Conservation (phyloP, 2,888 invertebrate species). For the Zygaena filipendulae region DNA sequence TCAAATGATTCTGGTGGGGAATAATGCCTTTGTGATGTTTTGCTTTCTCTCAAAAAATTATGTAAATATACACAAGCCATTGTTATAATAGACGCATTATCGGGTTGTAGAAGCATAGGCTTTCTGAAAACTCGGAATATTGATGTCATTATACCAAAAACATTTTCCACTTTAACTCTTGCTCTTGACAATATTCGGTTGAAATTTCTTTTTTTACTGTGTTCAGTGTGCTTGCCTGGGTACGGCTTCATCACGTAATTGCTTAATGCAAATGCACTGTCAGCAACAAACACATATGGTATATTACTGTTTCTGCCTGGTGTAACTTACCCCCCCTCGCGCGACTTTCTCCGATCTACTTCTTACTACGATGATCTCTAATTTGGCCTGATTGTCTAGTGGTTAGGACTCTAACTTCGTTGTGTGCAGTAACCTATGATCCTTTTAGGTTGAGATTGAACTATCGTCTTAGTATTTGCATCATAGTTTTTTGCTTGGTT, state of each 20-base stretch:
- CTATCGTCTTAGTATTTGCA: too few relatives aligned
- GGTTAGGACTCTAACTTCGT: too few relatives aligned
- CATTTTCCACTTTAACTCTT: constrained; percentile 19
- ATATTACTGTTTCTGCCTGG: constrained; percentile 9
- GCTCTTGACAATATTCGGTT: too few relatives aligned
- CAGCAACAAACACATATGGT: constrained; percentile 15
- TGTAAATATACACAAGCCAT: constrained; percentile 18
- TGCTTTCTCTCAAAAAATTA: constrained; percentile 17
- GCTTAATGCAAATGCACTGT: constrained; percentile 16
- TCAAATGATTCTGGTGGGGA: constrained; percentile 14
- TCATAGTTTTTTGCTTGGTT: too few relatives aligned
- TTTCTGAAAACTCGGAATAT: constrained; percentile 16
- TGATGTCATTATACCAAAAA: constrained; percentile 15
- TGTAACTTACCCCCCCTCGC: too few relatives aligned
- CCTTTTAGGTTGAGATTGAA: too few relatives aligned
- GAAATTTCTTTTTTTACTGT: too few relatives aligned
- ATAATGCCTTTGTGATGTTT: constrained; percentile 9
- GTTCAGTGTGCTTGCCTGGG: too few relatives aligned
- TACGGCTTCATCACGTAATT: constrained; percentile 15
- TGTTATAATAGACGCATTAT: constrained; percentile 11
- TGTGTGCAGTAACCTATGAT: too few relatives aligned
- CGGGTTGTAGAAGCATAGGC: constrained; percentile 12
- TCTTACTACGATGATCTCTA: too few relatives aligned
- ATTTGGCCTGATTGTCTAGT: too few relatives aligned
- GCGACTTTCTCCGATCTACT: too few relatives aligned